Percentiles rank a stretch among this genome's conserved stretches.
These are phyloP conservation scores for Atopsyche davidsoni DNA, from an alignment of 1,140 invertebrate genomes.

Conservation along the genomic window DNA sequence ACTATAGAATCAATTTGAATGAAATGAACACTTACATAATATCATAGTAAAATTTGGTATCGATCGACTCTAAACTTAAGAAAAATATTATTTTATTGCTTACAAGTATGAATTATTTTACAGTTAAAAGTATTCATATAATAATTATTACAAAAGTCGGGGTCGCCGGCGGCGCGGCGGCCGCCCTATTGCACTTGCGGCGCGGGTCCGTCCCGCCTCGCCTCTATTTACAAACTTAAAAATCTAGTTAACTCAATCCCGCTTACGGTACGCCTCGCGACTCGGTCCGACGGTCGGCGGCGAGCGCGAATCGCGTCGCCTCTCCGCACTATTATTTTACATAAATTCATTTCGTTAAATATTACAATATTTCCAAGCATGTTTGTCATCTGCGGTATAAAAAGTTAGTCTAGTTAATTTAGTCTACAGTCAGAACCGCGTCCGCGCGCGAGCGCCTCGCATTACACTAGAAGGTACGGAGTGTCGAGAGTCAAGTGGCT, in stretches of 20 bases:
- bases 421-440: not conserved
- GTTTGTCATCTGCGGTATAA: conserved; percentile 23
- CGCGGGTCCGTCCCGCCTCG: too few species aligned
- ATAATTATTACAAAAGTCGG: conserved; percentile 6
- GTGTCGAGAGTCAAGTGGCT: conserved; percentile 4
- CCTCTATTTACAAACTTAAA: conserved; percentile 21
- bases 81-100: conserved; percentile 28
- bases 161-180: too few species aligned
- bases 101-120: conserved; percentile 11
- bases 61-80: conserved; percentile 15
- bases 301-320: too few species aligned
- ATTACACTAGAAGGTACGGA: conserved; percentile 21
- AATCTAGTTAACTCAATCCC: conserved; percentile 3
- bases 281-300: too few species aligned
- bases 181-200: too few species aligned
- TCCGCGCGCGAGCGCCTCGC: not conserved
- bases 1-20: not conserved
- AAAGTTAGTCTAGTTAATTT: conserved; percentile 12
- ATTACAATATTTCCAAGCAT: conserved; percentile 24
- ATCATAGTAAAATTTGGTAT: conserved; percentile 5
- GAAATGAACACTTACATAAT: not conserved
- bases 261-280: conserved; percentile 16
- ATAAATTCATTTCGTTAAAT: conserved; percentile 12
- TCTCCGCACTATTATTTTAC: too few species aligned
- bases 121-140: not conserved